Evolutionary conservation across 2,888 invertebrate genomes (phyloP).

Genomic region (Eupeodes luniger): DNA sequence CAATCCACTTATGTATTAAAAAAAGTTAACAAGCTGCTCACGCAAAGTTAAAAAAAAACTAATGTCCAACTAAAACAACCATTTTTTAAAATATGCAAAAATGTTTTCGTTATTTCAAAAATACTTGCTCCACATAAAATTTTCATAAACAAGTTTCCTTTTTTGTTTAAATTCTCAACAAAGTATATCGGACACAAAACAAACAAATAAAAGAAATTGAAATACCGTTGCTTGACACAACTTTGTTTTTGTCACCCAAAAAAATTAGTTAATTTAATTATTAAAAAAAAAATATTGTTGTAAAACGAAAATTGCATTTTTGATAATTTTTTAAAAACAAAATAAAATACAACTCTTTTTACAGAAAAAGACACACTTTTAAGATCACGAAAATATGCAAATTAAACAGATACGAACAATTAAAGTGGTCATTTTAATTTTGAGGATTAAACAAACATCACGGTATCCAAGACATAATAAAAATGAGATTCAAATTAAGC

Average conservation of each 20-base stretch:
- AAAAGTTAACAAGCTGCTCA: constrained; percentile 1
- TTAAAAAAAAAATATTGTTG: constrained; percentile 9
- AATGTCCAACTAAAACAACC: constrained; percentile 52
- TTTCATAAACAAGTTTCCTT: neutral
- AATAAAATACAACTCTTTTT: constrained; percentile 34
- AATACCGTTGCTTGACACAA: constrained; percentile 35
- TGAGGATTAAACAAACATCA: neutral
- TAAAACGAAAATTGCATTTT: constrained; percentile 69
- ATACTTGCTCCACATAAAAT: constrained; percentile 28
- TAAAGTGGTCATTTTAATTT: neutral
- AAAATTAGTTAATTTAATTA: neutral
- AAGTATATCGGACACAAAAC: constrained; percentile 56
- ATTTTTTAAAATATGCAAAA: constrained; percentile 6
- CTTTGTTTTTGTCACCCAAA: constrained; percentile 2
- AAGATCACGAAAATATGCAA: neutral
- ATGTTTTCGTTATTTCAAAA: neutral
- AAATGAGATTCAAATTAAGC: constrained; percentile 5
- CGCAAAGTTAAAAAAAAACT: neutral
- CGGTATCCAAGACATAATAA: constrained; percentile 21
- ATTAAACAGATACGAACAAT: neutral
- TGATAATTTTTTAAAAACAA: neutral
- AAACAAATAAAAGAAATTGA: constrained; percentile 29
- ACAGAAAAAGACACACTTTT: constrained; percentile 1
- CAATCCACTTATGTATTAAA: neutral
- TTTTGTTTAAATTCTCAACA: constrained; percentile 12